Conservation (phyloP, 2,113 vertebrate species). For the Nyctereutes procyonoides region DNA sequence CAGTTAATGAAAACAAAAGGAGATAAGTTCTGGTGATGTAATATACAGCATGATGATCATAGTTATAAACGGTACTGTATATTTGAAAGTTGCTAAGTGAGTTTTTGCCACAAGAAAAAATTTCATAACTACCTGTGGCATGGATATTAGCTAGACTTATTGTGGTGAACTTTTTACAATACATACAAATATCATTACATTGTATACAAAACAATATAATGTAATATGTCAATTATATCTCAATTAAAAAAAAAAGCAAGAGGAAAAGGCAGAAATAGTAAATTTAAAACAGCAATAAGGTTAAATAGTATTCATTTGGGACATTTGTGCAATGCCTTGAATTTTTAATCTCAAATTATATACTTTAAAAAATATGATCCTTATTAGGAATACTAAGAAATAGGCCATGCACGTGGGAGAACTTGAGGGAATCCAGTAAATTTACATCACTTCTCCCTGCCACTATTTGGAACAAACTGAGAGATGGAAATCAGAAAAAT, state of each 20-base stretch:
- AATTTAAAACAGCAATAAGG: neutral
- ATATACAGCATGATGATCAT: neutral
- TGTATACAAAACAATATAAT: neutral
- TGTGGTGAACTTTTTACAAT: neutral
- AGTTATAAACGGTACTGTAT: neutral
- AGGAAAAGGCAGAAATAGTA: neutral
- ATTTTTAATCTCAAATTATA: neutral
- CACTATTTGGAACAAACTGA: neutral
- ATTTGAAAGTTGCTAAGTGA: neutral
- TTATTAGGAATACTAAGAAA: neutral
- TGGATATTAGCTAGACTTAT: neutral
- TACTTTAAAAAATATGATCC: neutral
- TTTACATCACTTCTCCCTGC: neutral
- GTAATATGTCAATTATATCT: neutral
- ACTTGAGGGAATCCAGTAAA: neutral
- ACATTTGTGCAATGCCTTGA: neutral
- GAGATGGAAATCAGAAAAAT: neutral
- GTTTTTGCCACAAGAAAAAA: neutral
- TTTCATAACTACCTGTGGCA: neutral
- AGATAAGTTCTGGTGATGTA: neutral
- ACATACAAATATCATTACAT: neutral
- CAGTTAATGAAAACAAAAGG: neutral
- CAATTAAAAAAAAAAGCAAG: neutral
- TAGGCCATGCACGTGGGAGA: neutral
- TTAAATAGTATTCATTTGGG: neutral